phyloP scores from a whole-genome alignment of 1,140 invertebrate genomes.

The Nasonia giraulti region DNA sequence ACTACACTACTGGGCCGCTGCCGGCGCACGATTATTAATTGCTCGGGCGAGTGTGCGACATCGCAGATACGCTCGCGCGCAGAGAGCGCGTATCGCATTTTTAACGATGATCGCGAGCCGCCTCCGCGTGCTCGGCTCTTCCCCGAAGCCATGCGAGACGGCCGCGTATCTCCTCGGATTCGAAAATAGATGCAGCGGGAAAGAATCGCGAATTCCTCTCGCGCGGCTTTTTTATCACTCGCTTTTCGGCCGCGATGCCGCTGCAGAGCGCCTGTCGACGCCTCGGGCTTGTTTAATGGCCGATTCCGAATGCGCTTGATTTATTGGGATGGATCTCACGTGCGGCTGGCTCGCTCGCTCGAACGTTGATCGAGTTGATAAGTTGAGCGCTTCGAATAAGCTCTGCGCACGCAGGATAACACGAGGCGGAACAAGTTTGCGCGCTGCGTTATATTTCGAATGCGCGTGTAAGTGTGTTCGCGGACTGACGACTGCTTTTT shows the following conservation, averaged over 20 bases:
- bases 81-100: constrained; percentile 11
- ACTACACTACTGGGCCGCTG: background rate
- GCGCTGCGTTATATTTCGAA: too few relatives aligned
- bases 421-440: too few relatives aligned
- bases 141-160: background rate
- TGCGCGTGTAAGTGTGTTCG: too few relatives aligned
- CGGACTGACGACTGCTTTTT: too few relatives aligned
- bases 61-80: constrained; percentile 6
- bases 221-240: background rate
- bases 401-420: background rate
- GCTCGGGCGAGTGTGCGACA: constrained; percentile 26
- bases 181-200: constrained; percentile 15
- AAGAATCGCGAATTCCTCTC: constrained; percentile 13
- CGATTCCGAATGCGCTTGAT: constrained; percentile 4
- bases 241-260: background rate
- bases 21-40: constrained; percentile 43
- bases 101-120: background rate
- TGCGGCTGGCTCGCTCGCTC: background rate
- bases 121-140: background rate
- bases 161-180: background rate
- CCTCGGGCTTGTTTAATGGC: constrained; percentile 1
- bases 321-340: background rate
- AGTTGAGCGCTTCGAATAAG: background rate
- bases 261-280: background rate
- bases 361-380: background rate